Evolutionary conservation across 1,140 invertebrate species (phyloP).

Genomic region (Samia ricini): DNA sequence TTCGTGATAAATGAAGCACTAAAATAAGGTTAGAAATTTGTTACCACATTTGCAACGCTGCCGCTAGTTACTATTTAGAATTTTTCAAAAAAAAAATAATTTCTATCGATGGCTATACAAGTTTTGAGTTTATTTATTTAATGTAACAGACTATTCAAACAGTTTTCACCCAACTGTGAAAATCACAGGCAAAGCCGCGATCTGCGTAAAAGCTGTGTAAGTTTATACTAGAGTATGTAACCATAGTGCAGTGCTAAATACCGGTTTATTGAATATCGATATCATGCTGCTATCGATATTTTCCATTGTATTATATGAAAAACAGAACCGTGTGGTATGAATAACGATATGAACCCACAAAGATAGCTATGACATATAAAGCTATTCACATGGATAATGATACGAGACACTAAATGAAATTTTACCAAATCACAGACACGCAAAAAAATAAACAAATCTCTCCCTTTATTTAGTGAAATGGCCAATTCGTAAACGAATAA

Average conservation of each 20-base stretch:
- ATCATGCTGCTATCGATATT: no score
- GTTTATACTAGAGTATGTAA: background rate
- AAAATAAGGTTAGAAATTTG: background rate
- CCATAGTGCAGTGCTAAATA: background rate
- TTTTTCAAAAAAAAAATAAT: background rate
- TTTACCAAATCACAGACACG: background rate
- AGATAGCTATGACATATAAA: background rate
- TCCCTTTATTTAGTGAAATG: background rate
- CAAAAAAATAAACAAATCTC: background rate
- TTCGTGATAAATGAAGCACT: background rate
- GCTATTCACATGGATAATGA: background rate
- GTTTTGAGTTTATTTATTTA: background rate
- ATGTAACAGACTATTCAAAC: background rate
- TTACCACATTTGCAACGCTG: slow-evolving; percentile 5
- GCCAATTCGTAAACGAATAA: background rate
- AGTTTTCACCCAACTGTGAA: background rate
- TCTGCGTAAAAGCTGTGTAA: background rate
- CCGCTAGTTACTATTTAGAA: background rate
- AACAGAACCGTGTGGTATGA: background rate
- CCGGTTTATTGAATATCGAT: background rate
- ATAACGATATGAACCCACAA: background rate
- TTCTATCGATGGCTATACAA: background rate
- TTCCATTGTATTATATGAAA: background rate
- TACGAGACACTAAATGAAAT: background rate
- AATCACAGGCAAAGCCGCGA: background rate